Evolutionary conservation across 2,797 vertebrate species (phyloP).

Genomic region (Lemur catta): DNA sequence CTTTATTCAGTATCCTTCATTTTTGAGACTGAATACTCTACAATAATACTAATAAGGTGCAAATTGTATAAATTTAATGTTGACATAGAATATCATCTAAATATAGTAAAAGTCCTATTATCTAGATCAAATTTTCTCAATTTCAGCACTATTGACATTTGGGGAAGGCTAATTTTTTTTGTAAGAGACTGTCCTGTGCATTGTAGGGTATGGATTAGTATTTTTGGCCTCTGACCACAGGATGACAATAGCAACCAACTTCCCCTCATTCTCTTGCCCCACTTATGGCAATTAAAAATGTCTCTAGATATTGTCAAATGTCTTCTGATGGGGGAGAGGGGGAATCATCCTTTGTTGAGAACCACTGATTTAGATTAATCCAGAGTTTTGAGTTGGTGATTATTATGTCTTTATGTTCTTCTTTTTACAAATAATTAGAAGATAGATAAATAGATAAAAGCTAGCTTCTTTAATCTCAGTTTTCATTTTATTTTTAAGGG

Average conservation of each 20-base stretch:
- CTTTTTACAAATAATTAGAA: not conserved
- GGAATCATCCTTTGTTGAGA: not conserved
- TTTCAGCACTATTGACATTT: not conserved
- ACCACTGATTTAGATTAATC: not conserved
- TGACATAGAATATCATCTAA: not conserved
- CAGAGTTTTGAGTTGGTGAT: not conserved
- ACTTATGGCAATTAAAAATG: not conserved
- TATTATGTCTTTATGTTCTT: not conserved
- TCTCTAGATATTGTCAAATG: not conserved
- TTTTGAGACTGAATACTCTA: not conserved
- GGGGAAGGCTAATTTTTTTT: not conserved
- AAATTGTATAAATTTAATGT: not conserved
- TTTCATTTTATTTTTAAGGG: not conserved
- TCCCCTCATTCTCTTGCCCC: too few relatives aligned
- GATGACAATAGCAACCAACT: not conserved
- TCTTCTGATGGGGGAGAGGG: fast-evolving
- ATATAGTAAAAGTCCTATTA: not conserved
- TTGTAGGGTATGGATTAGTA: not conserved
- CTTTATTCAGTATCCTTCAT: not conserved
- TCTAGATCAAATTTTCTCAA: not conserved
- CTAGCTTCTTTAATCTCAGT: not conserved
- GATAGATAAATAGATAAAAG: not conserved
- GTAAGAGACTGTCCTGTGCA: not conserved
- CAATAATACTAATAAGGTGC: not conserved
- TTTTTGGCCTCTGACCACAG: not conserved